A percentile compares a stretch with the other conserved stretches of the same genome.
These are phyloP conservation scores for Nemotelus nigrinus DNA, from an alignment of 2,888 invertebrate species.

Conservation along the genomic window DNA sequence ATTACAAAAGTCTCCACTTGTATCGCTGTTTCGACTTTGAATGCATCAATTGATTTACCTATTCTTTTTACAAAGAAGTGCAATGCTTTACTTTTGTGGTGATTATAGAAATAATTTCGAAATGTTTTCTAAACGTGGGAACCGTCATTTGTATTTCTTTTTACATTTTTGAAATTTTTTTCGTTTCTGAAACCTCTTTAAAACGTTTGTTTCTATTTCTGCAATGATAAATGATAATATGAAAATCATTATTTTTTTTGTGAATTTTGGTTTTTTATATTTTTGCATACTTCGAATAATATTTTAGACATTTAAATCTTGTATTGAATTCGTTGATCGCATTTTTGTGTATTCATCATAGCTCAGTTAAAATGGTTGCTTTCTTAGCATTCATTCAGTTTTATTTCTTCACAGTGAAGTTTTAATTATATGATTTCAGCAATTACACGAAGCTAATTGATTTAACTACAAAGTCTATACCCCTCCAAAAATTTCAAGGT, in stretches of 20 bases:
- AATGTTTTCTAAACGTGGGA: slow-evolving; percentile 44
- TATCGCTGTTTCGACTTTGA: slow-evolving; percentile 11
- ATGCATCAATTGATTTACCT: slow-evolving; percentile 29
- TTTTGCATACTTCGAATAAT: not conserved
- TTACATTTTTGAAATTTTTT: slow-evolving; percentile 37
- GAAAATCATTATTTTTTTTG: slow-evolving; percentile 32
- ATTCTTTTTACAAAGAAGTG: slow-evolving; percentile 42
- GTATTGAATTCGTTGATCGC: slow-evolving; percentile 48
- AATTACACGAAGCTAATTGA: slow-evolving; percentile 49
- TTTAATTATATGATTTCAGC: not conserved
- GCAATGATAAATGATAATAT: slow-evolving; percentile 2
- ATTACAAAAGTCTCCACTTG: too few relatives aligned
- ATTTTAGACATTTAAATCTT: slow-evolving; percentile 36
- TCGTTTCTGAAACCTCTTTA: slow-evolving; percentile 51
- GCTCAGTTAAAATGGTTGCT: slow-evolving; percentile 16
- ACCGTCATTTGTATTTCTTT: slow-evolving; percentile 50
- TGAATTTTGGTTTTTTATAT: slow-evolving; percentile 29
- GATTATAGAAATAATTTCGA: slow-evolving; percentile 25
- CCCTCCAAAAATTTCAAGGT: slow-evolving; percentile 58
- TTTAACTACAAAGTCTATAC: slow-evolving; percentile 62
- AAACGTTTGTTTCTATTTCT: slow-evolving; percentile 15
- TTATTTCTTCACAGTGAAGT: slow-evolving; percentile 27
- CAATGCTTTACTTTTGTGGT: not conserved
- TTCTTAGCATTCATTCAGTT: not conserved
- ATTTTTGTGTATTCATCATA: slow-evolving; percentile 31